phyloP scores from a whole-genome alignment of 1,140 invertebrate species.

The Epicauta chinensis region DNA sequence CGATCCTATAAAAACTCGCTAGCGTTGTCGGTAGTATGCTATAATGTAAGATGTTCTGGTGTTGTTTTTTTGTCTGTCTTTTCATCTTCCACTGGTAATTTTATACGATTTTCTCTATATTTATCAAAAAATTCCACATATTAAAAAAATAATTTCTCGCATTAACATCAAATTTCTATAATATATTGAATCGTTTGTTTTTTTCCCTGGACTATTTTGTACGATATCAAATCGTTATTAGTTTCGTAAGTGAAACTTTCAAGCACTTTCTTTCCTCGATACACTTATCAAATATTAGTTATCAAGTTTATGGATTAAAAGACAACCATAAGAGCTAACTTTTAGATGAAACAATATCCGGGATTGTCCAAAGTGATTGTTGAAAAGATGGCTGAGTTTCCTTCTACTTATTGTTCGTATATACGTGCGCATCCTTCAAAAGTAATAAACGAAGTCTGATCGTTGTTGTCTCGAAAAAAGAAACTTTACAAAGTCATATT shows the following conservation, averaged over 20 bases:
- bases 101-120: too few relatives aligned
- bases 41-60: too few relatives aligned
- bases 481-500: slow-evolving; percentile 21
- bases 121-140: too few relatives aligned
- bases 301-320: slow-evolving; percentile 17
- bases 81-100: too few relatives aligned
- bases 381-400: slow-evolving; percentile 3
- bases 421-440: slow-evolving; percentile 22
- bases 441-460: slow-evolving; percentile 21
- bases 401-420: slow-evolving; percentile 15
- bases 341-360: slow-evolving; percentile 21
- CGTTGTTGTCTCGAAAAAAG: slow-evolving; percentile 3
- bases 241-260: neutral
- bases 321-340: slow-evolving; percentile 2
- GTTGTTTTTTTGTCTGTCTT: too few relatives aligned
- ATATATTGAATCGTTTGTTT: too few relatives aligned
- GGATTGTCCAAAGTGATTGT: slow-evolving; percentile 12
- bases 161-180: too few relatives aligned
- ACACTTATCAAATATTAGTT: slow-evolving; percentile 16
- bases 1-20: neutral
- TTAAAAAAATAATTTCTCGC: too few relatives aligned
- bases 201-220: too few relatives aligned
- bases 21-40: too few relatives aligned
- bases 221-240: too few relatives aligned
- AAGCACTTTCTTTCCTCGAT: neutral